Base-by-base conservation (phyloP, 2,888 invertebrate genomes). In the Nymphalis c-album region DNA sequence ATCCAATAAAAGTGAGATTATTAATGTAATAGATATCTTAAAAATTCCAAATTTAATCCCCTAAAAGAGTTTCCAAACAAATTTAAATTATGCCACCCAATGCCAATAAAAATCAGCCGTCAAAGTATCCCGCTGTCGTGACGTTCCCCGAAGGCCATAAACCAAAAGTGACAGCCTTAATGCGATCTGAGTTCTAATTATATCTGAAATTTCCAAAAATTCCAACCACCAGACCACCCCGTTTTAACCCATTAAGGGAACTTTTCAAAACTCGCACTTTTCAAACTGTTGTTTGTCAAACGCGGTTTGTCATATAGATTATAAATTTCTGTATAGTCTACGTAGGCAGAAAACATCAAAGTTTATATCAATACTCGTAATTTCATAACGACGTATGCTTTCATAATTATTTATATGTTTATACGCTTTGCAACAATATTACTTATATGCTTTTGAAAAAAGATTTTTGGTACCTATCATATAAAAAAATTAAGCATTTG, bases 181-280 rank as follows among this genome's bases (percentile, higher is more conserved):
- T 85, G 88, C 90, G 87, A 88, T 90, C 85, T 78, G 83, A 81
- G 76, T 84, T 84, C 85, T 91, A 91, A 91, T 91, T 91, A 91
- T 88, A 86, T 83, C 79, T 74, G 82, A 87, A 90, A 87, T 87
- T 85, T 76, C 86, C 87, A 87, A 89, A 90, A 91, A 91, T 88
- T 85, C 78, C 77, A 73, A 73, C 74, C 80, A 75, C 64, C 68
- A 79, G 77, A 80, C 77, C 79, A 78, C 81, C 78, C 78, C 79
- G 80, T 84, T 85, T 85, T 85, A 88, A 90, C 90, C 89, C 91
- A 89, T 90, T 90, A 90, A 81, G 80, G 76, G 74, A 81, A 85
- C 82, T 85, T 85, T 84, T 85, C 78, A 77, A 77, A 85, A 86
- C 80, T 84, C 83, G 80, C 85, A 85, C 85, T 87, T 86, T 86